Evolutionary conservation across 2,888 invertebrate genomes (phyloP).

Genomic region (Limnephilus rhombicus): DNA sequence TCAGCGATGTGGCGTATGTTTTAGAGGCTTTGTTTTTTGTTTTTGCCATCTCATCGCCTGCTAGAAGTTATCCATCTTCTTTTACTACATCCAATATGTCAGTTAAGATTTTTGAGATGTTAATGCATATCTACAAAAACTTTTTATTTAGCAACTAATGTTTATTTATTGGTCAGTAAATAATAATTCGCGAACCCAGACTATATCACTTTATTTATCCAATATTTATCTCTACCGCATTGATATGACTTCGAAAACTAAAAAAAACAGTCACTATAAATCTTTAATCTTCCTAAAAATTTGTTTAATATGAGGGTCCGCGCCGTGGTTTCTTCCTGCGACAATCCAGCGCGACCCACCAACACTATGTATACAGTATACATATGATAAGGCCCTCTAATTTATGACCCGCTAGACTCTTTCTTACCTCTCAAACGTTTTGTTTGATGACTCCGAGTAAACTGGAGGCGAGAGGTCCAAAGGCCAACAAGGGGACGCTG

Average conservation of each 20-base stretch:
- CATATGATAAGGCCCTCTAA: conserved; percentile 60
- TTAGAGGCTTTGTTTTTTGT: too few species aligned
- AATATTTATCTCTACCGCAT: neutral
- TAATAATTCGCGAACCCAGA: neutral
- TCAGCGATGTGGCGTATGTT: too few species aligned
- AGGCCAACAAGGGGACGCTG: conserved; percentile 50
- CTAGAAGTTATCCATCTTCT: too few species aligned
- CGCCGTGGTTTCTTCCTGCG: neutral
- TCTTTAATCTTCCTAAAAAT: neutral
- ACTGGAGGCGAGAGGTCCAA: conserved; percentile 51
- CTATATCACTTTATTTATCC: neutral
- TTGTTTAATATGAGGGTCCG: neutral
- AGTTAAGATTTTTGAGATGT: neutral
- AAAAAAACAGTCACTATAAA: neutral
- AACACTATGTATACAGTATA: neutral
- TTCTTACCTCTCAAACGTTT: conserved; percentile 58
- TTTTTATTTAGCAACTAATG: neutral
- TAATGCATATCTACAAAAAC: neutral
- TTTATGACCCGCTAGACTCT: conserved; percentile 59
- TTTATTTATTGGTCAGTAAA: neutral
- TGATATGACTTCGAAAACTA: neutral
- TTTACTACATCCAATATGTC: neutral
- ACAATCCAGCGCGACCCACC: neutral
- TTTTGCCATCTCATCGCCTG: too few species aligned
- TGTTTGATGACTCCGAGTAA: conserved; percentile 62